Base-by-base conservation (phyloP, 2,113 vertebrate genomes). In the Nycticebus coucang region DNA sequence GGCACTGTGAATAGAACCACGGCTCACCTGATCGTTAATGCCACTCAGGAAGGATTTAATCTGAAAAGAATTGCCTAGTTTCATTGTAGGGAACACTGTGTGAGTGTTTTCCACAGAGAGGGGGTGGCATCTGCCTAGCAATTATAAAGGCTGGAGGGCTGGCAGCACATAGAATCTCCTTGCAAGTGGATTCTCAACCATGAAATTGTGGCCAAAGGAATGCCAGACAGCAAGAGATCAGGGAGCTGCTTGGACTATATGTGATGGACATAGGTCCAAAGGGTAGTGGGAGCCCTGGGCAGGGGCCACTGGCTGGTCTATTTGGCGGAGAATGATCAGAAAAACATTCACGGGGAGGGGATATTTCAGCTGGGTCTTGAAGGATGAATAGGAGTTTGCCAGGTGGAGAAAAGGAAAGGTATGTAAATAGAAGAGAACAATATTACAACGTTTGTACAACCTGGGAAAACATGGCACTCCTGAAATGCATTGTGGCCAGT, bases 41-140 rank as follows among this genome's bases (percentile, higher is more conserved):
- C 85, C 45, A 84, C 30, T 13, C 7, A 22, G 69, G 66, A 89
- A 95, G 71, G 33, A 84, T 93, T 92, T 82, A 19, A 5, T 75
- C 91, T 93, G 81, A 24, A 94, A 97, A 96, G 64, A 93, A 89
- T 45, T 33, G 64, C 80, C 79, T 80, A 89, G 82, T 87, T 95
- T 91, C 86, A 64, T 55, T 35, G 55, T 19, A 87, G 79, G 60
- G 66, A 96, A 71, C 2, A n/a, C 80, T 78, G 45, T 57, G 45
- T 55, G 75, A 92, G 62, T 55, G 22, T 57, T 85, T 93, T 77
- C 35, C 33, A 93, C 78, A 89, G 77, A 85, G 85, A 37, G 53
- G 28, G 37, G 66, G 89, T 79, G 86, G 93, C 80, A 80, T 89
- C 80, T 94, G 80, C 78, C 78, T 85, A 64, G 28, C 57, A 60